A percentile compares a stretch with the other conserved stretches of the same genome.
Conservation (phyloP, 1,140 invertebrate genomes). For the Eueides isabella region DNA sequence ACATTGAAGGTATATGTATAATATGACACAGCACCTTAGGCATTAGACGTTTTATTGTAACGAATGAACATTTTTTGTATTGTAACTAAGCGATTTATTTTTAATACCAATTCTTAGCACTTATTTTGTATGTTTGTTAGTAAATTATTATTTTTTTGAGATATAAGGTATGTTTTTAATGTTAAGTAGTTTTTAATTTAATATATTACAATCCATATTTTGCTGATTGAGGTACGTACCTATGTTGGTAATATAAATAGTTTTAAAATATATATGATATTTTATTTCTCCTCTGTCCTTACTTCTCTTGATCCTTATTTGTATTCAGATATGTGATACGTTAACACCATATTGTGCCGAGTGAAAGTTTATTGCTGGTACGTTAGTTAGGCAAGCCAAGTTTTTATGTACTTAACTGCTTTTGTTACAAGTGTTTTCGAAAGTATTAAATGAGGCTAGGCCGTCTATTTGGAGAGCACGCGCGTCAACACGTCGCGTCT, state of each 20-base stretch:
- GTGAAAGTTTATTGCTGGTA: slow-evolving; percentile 11
- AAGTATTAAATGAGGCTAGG: slow-evolving; percentile 41
- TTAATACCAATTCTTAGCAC: slow-evolving; percentile 44
- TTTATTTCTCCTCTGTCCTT: slow-evolving; percentile 39
- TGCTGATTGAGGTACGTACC: slow-evolving; percentile 63
- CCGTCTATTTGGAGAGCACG: slow-evolving; percentile 60
- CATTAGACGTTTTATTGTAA: slow-evolving; percentile 21
- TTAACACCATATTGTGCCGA: not conserved
- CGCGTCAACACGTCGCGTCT: slow-evolving; percentile 27
- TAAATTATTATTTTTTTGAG: slow-evolving; percentile 81
- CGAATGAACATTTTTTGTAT: slow-evolving; percentile 22
- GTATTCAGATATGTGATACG: not conserved
- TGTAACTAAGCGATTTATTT: slow-evolving; percentile 41
- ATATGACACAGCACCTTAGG: slow-evolving; percentile 24
- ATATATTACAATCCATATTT: slow-evolving; percentile 75
- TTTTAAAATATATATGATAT: slow-evolving; percentile 51
- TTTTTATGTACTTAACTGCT: not conserved
- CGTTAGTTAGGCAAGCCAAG: not conserved
- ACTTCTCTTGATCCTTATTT: not conserved
- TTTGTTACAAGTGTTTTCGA: slow-evolving; percentile 6
- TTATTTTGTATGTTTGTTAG: slow-evolving; percentile 71
- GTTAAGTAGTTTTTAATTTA: slow-evolving; percentile 77
- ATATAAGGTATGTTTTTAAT: slow-evolving; percentile 79
- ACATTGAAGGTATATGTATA: slow-evolving; percentile 11
- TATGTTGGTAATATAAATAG: slow-evolving; percentile 68